Base-by-base conservation (phyloP, 2,797 vertebrate genomes). In the Poliocrania exsul region DNA sequence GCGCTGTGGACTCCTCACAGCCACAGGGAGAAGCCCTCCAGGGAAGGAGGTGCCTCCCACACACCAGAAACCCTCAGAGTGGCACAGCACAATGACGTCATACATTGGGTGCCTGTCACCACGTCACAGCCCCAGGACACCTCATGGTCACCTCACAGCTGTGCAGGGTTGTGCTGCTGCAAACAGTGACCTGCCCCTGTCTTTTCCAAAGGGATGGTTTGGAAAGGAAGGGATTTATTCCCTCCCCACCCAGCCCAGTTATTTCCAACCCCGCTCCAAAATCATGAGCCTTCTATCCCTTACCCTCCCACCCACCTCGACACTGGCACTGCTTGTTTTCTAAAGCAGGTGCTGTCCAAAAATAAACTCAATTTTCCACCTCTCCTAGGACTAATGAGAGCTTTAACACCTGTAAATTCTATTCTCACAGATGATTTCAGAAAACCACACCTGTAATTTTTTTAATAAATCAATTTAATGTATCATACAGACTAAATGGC, bases 1-100 rank as follows among this genome's bases (percentile, higher is more conserved):
- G 6, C 5, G 1, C 29, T 26, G 16, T 1, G 5, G 3, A 8
- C 19, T 4, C 40, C 47, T 44, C 20, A 4, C 12, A 2, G 38
- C 31, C 3, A 2, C 28, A 16, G 5, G 31, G 28, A 25, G 29
- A 3, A 13, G 24, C 2, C 21, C 25, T 10, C 2, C 0, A 2
- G 40, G 4, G 42, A 4, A 10, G 3, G 0, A 0, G 31, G 6
- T 10, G 2, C 17, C 5, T 1, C 19, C 18, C 25, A 16, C 40
- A 16, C 40, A 40, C 40, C 40, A 3, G 38, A 4, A 8, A 9
- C 4, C 28, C 28, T 17, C 29, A 0, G 1, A 12, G 35, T 0
- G 0, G 25, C 23, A 4, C 17, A 1, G 1, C 28, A 5, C 13
- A 40, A 4, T 17, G 67, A 3, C 46, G 2, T 29, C 50, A 5